phyloP scores from a whole-genome alignment of 2,888 invertebrate genomes.

The Smittia sp. region DNA sequence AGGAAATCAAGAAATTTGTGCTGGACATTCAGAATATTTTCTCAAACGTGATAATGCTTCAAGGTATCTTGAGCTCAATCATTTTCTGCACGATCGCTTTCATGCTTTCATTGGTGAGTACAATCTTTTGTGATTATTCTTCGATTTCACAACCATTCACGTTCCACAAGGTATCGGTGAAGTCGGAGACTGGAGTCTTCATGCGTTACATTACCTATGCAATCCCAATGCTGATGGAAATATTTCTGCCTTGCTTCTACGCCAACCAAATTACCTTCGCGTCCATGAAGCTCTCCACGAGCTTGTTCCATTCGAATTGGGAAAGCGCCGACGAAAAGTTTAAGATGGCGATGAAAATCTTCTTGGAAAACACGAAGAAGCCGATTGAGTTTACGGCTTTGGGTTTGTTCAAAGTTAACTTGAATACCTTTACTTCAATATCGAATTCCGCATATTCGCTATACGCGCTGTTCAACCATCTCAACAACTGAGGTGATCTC shows the following conservation, averaged over 20 bases:
- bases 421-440: neutral
- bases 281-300: neutral
- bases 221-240: neutral
- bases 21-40: neutral
- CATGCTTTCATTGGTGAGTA: neutral
- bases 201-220: no score
- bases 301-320: slow-evolving; percentile 19
- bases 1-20: neutral
- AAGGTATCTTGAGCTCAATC: neutral
- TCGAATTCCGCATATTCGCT: slow-evolving; percentile 18
- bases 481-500: no score
- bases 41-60: neutral
- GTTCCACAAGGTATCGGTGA: no score
- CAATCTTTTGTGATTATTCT: no score
- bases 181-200: no score
- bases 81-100: neutral
- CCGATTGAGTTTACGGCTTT: neutral
- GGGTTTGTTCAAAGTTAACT: neutral
- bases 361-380: neutral
- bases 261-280: neutral
- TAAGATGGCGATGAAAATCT: neutral
- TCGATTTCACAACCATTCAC: no score
- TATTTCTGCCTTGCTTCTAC: slow-evolving; percentile 12
- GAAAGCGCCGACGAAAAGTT: neutral
- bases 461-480: neutral